Conservation (phyloP, 2,797 vertebrate genomes). For the Gymnothorax javanicus region DNA sequence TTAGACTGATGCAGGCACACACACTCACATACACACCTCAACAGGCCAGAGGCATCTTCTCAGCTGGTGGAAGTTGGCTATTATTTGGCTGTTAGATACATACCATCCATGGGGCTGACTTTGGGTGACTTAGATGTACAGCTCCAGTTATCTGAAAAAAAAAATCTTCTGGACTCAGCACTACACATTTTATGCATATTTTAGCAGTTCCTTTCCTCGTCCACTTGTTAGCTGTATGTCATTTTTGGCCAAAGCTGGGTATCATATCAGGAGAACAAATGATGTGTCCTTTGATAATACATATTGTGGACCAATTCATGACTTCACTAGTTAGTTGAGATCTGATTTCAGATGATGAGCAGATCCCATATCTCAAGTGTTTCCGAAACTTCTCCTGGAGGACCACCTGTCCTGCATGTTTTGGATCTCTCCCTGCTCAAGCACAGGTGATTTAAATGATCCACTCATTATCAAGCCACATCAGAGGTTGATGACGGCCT, state of each 20-base stretch:
- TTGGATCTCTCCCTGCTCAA: too few relatives aligned
- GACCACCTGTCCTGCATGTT: too few relatives aligned
- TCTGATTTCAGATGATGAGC: background rate
- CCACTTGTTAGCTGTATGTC: background rate
- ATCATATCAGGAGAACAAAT: background rate
- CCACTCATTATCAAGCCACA: too few relatives aligned
- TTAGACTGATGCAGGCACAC: background rate
- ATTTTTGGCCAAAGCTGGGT: background rate
- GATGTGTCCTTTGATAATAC: background rate
- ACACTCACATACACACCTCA: background rate
- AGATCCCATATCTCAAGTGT: background rate
- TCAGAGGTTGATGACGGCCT: too few relatives aligned
- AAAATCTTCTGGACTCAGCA: background rate
- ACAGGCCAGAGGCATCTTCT: background rate
- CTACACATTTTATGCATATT: background rate
- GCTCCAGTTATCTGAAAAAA: background rate
- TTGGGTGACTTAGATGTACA: background rate
- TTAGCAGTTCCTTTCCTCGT: background rate
- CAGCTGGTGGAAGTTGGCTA: background rate
- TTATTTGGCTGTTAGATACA: background rate
- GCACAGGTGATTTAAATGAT: too few relatives aligned
- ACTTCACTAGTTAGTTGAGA: background rate
- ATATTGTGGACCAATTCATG: background rate
- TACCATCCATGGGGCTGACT: background rate
- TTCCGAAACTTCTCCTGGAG: too few relatives aligned